Evolutionary conservation across 1,140 invertebrate species (phyloP), one percentile per base, ranked within the genome.

Genomic region (Zaprionus vittiger): DNA sequence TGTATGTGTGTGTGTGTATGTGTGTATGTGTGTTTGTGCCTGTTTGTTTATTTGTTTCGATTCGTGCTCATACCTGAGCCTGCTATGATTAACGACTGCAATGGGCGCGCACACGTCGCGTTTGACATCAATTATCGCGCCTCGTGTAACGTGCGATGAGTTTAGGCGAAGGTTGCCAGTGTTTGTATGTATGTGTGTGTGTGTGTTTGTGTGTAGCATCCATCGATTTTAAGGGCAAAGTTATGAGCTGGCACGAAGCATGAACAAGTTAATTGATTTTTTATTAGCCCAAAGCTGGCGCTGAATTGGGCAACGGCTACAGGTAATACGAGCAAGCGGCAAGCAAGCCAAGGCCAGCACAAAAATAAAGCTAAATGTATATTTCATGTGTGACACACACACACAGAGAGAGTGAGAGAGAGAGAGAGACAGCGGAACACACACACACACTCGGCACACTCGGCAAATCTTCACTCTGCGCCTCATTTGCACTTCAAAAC

Each of bases 121-220:
- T 81, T 89, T 89, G 85, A 89, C 85, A 89, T 89, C 85, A 89
- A 89, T 89, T 90, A 90, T 90, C 81, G 76, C 85, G 67, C 85
- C 79, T 62, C 62, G 55, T 60, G 34, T 26, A 72, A 38, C 44
- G 22, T n/a, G 47, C 68, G 44, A 47, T 17, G 41, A 47, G n/a
- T 17, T 47, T 47, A 47, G 41, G n/a, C 41, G 41, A n/a, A 20
- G 59, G n/a, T 24, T 57, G 20, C 11, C 5, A 9, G 47, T 20
- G 9, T 4, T 11, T 52, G 47, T 55, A 15, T 54, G 17, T 63
- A 5, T 63, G 61, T 63, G 47, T 63, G 26, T 63, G 26, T 34
- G 26, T 37, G 61, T 22, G 24, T 20, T 12, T n/a, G 12, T 57
- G 22, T 20, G 55, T 37, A 12, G 20, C 28, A 60, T 22, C n/a